Percentiles rank a stretch among this genome's conserved stretches.
phyloP scores from a whole-genome alignment of 2,888 invertebrate species.

The Patella pellucida region DNA sequence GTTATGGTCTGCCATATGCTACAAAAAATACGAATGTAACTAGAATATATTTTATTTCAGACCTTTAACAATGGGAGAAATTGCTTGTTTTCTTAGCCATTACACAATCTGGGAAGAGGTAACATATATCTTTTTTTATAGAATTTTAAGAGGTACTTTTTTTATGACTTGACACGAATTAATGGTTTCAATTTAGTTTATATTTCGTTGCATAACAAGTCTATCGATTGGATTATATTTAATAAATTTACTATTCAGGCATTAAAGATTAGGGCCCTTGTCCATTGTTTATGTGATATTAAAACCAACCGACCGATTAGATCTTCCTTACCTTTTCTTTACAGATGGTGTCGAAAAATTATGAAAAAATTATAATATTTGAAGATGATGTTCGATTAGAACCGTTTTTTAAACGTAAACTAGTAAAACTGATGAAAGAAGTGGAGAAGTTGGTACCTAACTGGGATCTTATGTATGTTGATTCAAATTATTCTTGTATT shows the following conservation, averaged over 20 bases:
- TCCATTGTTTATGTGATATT: too few species aligned
- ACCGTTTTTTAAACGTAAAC: conserved; percentile 81
- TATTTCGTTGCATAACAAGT: too few species aligned
- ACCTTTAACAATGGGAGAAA: conserved; percentile 95
- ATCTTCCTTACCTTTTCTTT: conserved; percentile 3
- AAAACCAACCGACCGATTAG: too few species aligned
- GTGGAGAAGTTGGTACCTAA: conserved; percentile 75
- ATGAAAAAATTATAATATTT: conserved; percentile 79
- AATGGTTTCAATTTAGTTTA: too few species aligned
- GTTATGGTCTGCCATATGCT: too few species aligned
- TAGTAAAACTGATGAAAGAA: conserved; percentile 79
- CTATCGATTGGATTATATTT: too few species aligned
- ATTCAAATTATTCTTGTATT: not conserved
- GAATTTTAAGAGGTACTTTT: too few species aligned
- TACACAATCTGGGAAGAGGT: conserved; percentile 90
- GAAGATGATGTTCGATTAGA: conserved; percentile 97
- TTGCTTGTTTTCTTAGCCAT: conserved; percentile 98
- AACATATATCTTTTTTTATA: conserved; percentile 47
- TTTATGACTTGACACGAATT: too few species aligned
- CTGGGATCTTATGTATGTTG: conserved; percentile 91
- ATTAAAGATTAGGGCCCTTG: too few species aligned
- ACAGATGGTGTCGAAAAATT: conserved; percentile 66
- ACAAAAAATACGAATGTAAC: too few species aligned
- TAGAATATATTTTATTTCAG: conserved; percentile 70
- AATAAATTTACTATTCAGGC: too few species aligned